These are phyloP conservation scores for Globodera rostochiensis DNA, from an alignment of 1,140 invertebrate species.

Conservation along the genomic window DNA sequence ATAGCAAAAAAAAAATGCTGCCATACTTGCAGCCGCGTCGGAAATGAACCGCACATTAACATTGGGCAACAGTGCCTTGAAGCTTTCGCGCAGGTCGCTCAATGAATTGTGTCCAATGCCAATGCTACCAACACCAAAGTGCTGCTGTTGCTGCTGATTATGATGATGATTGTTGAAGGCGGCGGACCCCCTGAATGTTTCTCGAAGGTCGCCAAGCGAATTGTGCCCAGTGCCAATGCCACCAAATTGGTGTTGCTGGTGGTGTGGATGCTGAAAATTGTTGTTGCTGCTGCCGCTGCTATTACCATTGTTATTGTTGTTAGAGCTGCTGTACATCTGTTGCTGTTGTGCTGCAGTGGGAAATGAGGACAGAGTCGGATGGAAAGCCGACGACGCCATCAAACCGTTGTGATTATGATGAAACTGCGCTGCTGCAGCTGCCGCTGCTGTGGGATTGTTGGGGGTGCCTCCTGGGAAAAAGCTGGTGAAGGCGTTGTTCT, in stretches of 20 bases:
- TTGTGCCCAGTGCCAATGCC: slow-evolving; percentile 10
- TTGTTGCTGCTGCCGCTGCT: slow-evolving; percentile 18
- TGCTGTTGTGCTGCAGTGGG: slow-evolving; percentile 12
- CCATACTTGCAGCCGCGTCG: slow-evolving; percentile 21
- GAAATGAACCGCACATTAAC: slow-evolving; percentile 54
- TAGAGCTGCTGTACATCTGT: slow-evolving; percentile 2
- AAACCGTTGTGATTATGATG: not conserved
- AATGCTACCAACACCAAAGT: not conserved
- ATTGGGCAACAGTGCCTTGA: slow-evolving; percentile 56
- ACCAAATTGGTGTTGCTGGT: not conserved
- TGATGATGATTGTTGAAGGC: slow-evolving; percentile 12
- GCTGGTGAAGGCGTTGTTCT: not conserved
- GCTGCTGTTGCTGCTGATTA: not conserved
- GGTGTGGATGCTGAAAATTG: slow-evolving; percentile 12
- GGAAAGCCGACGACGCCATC: not conserved
- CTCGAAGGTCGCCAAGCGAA: slow-evolving; percentile 23
- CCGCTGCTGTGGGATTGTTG: not conserved
- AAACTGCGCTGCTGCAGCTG: too few species aligned
- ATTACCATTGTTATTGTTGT: not conserved
- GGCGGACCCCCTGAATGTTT: slow-evolving; percentile 20
- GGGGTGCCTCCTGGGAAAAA: not conserved
- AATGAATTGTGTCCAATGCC: slow-evolving; percentile 14
- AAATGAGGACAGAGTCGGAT: not conserved
- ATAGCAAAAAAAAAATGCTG: not conserved
- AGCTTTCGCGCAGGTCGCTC: slow-evolving; percentile 45